Evolutionary conservation across 2,797 vertebrate genomes (phyloP).

Genomic region (Atherinosoma microstoma): DNA sequence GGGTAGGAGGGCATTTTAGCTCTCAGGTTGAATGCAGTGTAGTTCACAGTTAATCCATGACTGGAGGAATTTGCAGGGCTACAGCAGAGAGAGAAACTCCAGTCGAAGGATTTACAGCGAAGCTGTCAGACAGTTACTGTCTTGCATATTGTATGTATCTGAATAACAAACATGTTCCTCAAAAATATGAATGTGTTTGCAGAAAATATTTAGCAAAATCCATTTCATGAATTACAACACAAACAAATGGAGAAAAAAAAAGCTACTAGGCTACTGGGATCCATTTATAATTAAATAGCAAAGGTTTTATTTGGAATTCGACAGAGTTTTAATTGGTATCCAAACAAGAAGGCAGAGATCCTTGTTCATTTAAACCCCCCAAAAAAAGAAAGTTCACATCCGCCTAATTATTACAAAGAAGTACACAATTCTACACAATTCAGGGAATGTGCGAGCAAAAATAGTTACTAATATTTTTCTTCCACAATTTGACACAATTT

Average conservation of each 20-base stretch:
- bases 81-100: constrained; percentile 14
- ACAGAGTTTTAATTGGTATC: constrained; percentile 25
- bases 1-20: constrained; percentile 29
- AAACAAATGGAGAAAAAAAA: neutral
- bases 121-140: constrained; percentile 31
- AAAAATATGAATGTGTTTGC: constrained; percentile 16
- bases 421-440: neutral
- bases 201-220: constrained; percentile 6
- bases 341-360: constrained; percentile 20
- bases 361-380: neutral
- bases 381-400: neutral
- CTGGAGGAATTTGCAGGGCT: constrained; percentile 17
- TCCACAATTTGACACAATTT: neutral
- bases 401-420: constrained; percentile 13
- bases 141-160: constrained; percentile 14
- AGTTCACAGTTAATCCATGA: constrained; percentile 27
- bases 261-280: constrained; percentile 2
- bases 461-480: neutral
- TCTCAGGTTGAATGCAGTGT: constrained; percentile 34
- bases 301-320: constrained; percentile 16
- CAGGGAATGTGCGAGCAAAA: neutral
- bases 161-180: constrained; percentile 16
- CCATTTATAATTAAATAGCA: constrained; percentile 17
- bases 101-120: constrained; percentile 8
- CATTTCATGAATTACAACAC: constrained; percentile 17